A percentile compares a stretch with the other conserved stretches of the same genome.
These are phyloP conservation scores for Oscheius sp. DNA, from an alignment of 2,888 invertebrate species.

Conservation along the genomic window DNA sequence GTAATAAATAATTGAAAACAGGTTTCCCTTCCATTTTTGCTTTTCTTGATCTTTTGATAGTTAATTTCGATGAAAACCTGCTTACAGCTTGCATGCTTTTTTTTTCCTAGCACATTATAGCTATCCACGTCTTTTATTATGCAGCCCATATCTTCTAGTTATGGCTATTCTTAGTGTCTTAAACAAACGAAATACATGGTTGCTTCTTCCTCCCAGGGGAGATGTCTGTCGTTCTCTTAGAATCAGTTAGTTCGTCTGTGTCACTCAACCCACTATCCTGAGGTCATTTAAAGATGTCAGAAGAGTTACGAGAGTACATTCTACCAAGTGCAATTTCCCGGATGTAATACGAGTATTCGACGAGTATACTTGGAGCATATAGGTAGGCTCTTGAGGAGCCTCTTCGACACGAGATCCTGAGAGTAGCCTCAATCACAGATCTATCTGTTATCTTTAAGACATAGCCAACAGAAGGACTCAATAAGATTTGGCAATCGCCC, in stretches of 20 bases:
- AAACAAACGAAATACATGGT: not conserved
- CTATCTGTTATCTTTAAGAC: not conserved
- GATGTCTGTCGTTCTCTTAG: not conserved
- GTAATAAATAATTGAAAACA: no score
- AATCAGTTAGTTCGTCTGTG: conserved; percentile 14
- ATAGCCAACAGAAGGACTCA: conserved; percentile 10
- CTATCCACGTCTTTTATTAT: no score
- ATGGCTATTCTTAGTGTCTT: conserved; percentile 1
- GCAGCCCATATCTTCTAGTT: not conserved
- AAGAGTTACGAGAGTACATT: not conserved
- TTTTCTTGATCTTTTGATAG: no score
- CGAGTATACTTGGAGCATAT: conserved; percentile 12
- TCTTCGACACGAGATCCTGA: not conserved
- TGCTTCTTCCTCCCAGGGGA: not conserved
- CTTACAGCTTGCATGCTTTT: no score
- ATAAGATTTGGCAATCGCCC: conserved; percentile 27
- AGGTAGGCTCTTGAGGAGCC: conserved; percentile 12
- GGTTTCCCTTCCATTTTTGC: not conserved
- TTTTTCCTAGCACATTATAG: no score
- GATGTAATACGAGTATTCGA: conserved; percentile 14
- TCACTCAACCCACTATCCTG: conserved; percentile 17
- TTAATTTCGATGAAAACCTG: no score
- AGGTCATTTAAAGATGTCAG: not conserved
- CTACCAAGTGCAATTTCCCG: not conserved
- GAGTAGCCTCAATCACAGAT: not conserved